Base-by-base conservation (phyloP, 2,113 vertebrate genomes). In the Pedionomus torquatus region DNA sequence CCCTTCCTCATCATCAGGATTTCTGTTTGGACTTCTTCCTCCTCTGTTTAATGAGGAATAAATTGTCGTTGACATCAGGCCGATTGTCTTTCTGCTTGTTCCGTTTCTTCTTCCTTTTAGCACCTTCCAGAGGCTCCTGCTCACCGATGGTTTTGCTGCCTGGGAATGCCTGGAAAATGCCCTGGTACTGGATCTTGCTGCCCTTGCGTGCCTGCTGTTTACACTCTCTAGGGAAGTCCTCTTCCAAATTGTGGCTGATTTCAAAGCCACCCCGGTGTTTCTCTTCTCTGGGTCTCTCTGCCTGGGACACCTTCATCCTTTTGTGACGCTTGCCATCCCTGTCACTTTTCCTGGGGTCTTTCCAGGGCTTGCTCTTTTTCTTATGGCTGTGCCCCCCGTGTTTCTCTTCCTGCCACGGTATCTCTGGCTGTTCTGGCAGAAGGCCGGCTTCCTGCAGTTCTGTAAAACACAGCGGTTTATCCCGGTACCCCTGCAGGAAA, bases 41-140 rank as follows among this genome's bases (percentile, higher is more conserved):
- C 83, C 83, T 96, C 82, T 98, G 98, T 66, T 98, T 98, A 92
- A 98, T 98, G 33, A 98, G 94, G 75, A 98, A 97, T 46, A 98
- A 97, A 83, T 97, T 96, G 43, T 98, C 98, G 51, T 14, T 66
- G 43, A 37, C 51, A 68, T 35, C 54, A 51, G 72, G 33, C 66
- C 13, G 28, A 24, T 30, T 23, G 1, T 76, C 83, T 35, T 82
- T 96, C 55, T 78, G 23, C 12, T 60, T 69, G 31, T 82, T 94
- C 92, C 93, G 97, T 20, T 87, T 94, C 69, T 93, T 97, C 82
- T 83, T 93, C 81, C 46, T 85, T 82, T 44, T 97, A 58, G 83
- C 43, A 54, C 89, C 69, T 81, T 87, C 89, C 77, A 77, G 44
- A 63, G 77, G n/a, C 51, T 82, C 83, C 41, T 84, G 95, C 28